These are phyloP conservation scores for Monopis laevigella DNA, from an alignment of 2,888 invertebrate genomes.

Conservation along the genomic window DNA sequence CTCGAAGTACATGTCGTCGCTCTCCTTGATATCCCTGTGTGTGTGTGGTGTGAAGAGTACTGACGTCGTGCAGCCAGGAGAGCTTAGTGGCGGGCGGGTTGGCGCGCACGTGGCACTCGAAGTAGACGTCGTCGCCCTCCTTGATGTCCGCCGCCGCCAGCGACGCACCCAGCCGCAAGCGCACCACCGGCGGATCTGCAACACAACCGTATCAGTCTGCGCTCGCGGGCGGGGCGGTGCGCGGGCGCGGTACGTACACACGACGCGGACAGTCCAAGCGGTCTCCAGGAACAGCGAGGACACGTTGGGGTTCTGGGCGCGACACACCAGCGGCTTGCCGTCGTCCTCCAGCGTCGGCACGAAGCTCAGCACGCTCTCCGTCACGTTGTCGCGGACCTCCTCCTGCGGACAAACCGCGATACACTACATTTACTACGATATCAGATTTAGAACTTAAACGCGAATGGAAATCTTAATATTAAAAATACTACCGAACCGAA, in stretches of 20 bases:
- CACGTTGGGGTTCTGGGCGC: conserved; percentile 91
- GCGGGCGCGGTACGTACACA: conserved; percentile 75
- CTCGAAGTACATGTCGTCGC: conserved; percentile 91
- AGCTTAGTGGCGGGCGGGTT: conserved; percentile 87
- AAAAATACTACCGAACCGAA: no score
- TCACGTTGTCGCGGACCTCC: conserved; percentile 82
- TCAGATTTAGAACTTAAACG: no score
- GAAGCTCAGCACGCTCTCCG: conserved; percentile 87
- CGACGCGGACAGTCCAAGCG: conserved; percentile 88
- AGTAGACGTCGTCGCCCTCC: conserved; percentile 92
- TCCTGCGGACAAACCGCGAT: no score
- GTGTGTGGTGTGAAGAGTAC: conserved; percentile 37
- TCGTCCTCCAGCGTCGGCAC: conserved; percentile 90
- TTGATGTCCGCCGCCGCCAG: conserved; percentile 88
- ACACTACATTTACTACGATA: no score
- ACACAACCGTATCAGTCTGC: conserved; percentile 16
- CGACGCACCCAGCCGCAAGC: conserved; percentile 83
- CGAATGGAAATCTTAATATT: no score
- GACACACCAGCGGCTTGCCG: conserved; percentile 87
- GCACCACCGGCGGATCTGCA: conserved; percentile 87
- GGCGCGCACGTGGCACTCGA: conserved; percentile 91
- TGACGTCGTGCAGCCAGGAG: conserved; percentile 88
- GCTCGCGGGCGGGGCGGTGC: neutral
- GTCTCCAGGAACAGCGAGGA: conserved; percentile 84
- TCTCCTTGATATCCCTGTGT: conserved; percentile 76